Percentiles rank a stretch among this genome's conserved stretches.
Evolutionary conservation across 2,888 invertebrate genomes (phyloP).

Genomic region (Cryptus viduatorius): DNA sequence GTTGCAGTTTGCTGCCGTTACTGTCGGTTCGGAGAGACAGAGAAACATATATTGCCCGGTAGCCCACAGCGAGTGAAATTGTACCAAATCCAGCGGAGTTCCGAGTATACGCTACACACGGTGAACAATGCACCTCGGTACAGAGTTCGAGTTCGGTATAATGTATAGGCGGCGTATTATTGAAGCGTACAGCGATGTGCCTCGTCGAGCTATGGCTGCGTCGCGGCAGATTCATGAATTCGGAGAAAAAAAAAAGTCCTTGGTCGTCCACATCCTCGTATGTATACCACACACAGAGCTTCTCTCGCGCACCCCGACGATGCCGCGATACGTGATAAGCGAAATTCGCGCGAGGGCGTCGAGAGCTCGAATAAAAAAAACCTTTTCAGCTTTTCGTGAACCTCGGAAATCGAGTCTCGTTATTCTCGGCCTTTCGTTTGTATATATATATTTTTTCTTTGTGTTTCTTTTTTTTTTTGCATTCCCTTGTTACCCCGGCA

Average conservation of each 20-base stretch:
- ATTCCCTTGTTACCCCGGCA: slow-evolving; percentile 33
- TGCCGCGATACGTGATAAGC: slow-evolving; percentile 33
- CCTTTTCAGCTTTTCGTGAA: background rate
- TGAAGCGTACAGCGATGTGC: slow-evolving; percentile 11
- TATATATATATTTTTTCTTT: background rate
- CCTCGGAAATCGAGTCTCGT: slow-evolving; percentile 43
- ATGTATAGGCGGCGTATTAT: slow-evolving; percentile 20
- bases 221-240: slow-evolving; percentile 35
- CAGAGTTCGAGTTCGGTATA: slow-evolving; percentile 12
- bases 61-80: slow-evolving; percentile 50
- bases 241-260: slow-evolving; percentile 22
- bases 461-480: background rate
- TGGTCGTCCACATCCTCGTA: background rate
- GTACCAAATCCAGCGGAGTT: slow-evolving; percentile 59
- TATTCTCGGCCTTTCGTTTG: slow-evolving; percentile 37
- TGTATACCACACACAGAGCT: background rate
- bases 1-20: slow-evolving; percentile 52
- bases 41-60: background rate
- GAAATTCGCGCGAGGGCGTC: slow-evolving; percentile 2
- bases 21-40: slow-evolving; percentile 21
- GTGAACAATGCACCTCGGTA: slow-evolving; percentile 53
- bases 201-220: slow-evolving; percentile 29
- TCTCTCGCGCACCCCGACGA: background rate
- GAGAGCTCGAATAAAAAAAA: slow-evolving; percentile 18
- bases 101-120: slow-evolving; percentile 20